Conservation (phyloP, 2,797 vertebrate genomes). For the Falco concolor region DNA sequence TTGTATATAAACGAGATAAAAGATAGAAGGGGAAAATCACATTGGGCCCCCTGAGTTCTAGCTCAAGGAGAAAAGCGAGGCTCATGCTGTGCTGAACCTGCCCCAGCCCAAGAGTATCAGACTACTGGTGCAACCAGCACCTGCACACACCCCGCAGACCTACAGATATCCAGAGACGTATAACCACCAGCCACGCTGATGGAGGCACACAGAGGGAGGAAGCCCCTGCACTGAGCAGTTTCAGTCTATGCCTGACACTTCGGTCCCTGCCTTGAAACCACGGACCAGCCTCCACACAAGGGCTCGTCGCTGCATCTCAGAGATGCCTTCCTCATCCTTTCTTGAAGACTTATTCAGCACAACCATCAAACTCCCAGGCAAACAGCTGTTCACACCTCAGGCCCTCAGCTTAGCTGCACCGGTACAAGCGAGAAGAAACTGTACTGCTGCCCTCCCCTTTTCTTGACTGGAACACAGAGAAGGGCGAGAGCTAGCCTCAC, state of each 20-base stretch:
- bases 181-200: neutral
- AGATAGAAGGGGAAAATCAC: neutral
- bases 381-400: neutral
- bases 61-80: neutral
- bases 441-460: neutral
- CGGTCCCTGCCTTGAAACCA: neutral
- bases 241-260: neutral
- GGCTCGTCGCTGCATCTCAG: neutral
- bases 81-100: neutral
- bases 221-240: neutral
- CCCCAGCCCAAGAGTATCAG: rapidly evolving
- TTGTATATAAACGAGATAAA: neutral
- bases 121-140: too few species aligned
- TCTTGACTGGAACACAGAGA: neutral
- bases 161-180: rapidly evolving
- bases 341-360: neutral
- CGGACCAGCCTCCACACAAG: neutral
- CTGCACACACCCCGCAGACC: neutral
- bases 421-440: neutral
- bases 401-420: neutral
- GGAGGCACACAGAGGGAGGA: neutral
- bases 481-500: neutral
- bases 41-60: neutral
- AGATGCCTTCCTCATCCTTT: neutral
- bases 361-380: neutral